These are phyloP conservation scores for Paguma larvata DNA, from an alignment of 2,797 vertebrate species.

Conservation along the genomic window DNA sequence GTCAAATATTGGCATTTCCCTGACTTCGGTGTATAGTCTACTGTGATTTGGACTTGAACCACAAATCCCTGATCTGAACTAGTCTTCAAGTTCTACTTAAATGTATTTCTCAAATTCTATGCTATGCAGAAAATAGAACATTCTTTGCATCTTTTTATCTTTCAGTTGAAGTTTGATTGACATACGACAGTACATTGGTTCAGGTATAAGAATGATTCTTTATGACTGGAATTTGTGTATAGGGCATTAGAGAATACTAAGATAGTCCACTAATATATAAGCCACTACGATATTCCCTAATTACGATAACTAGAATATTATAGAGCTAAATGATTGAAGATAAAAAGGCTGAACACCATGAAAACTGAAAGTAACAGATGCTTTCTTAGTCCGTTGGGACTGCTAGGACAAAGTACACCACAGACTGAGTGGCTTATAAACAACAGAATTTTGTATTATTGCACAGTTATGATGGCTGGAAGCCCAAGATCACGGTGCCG, in stretches of 20 bases:
- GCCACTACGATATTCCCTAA: not conserved
- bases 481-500: not conserved
- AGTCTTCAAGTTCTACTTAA: conserved; percentile 7
- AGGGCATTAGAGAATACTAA: not conserved
- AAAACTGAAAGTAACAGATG: not conserved
- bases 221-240: not conserved
- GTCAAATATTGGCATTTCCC: not conserved
- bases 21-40: not conserved
- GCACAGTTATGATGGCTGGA: not conserved
- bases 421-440: not conserved
- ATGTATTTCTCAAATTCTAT: conserved; percentile 23
- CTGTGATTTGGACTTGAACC: conserved; percentile 9
- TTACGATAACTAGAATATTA: not conserved
- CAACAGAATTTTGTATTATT: not conserved
- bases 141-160: not conserved
- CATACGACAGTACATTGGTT: not conserved
- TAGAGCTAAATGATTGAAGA: not conserved
- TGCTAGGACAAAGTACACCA: not conserved
- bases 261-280: not conserved
- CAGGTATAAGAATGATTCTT: not conserved
- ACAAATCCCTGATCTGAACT: not conserved
- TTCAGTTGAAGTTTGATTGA: not conserved
- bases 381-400: not conserved
- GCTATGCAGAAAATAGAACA: not conserved
- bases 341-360: not conserved